Conservation (phyloP, 2,113 vertebrate genomes). For the Anthoscopus minutus region DNA sequence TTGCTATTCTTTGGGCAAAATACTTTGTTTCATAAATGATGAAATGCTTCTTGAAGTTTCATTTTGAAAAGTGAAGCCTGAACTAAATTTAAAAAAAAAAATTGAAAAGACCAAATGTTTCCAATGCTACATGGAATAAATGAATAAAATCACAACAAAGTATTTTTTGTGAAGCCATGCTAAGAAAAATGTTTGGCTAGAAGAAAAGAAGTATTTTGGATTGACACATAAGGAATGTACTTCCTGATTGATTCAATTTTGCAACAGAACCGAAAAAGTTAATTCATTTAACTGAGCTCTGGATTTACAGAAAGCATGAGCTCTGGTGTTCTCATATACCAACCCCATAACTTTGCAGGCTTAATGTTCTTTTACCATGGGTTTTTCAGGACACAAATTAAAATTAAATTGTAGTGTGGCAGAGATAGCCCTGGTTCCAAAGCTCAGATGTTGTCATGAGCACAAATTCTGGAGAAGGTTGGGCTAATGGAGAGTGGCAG, state of each 20-base stretch:
- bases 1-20: neutral
- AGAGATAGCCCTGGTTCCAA: neutral
- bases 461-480: neutral
- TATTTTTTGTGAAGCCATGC: neutral
- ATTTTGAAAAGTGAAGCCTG: neutral
- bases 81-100: neutral
- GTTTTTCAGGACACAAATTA: neutral
- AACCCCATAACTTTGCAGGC: neutral
- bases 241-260: neutral
- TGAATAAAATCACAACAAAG: neutral
- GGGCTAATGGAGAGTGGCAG: neutral
- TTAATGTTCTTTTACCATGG: neutral
- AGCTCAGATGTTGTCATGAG: accelerated
- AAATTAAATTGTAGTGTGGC: neutral
- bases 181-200: neutral
- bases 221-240: neutral
- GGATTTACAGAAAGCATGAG: neutral
- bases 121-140: neutral
- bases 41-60: neutral
- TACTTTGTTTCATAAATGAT: neutral
- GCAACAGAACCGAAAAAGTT: neutral
- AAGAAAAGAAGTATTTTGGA: neutral
- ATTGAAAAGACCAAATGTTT: neutral
- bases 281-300: neutral
- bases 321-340: neutral